Evolutionary conservation across 2,888 invertebrate species (phyloP).

Genomic region (Plutella xylostella): DNA sequence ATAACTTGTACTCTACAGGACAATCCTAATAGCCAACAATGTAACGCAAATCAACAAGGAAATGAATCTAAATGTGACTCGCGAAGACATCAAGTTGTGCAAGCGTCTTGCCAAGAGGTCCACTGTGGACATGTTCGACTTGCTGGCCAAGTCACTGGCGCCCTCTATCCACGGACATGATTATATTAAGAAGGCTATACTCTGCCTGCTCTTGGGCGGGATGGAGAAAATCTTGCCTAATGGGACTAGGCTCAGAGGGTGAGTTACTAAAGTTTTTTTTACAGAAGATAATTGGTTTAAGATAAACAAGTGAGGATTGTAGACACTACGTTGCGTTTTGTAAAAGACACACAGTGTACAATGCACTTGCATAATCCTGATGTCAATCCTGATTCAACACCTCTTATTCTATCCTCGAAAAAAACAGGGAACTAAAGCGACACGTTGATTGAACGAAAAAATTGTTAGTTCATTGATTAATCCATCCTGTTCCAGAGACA

Average conservation of each 20-base stretch:
- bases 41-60: slow-evolving; percentile 92
- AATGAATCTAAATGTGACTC: slow-evolving; percentile 78
- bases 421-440: too few species aligned
- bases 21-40: slow-evolving; percentile 94
- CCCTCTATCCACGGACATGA: slow-evolving; percentile 98
- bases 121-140: slow-evolving; percentile 85
- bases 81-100: slow-evolving; percentile 90
- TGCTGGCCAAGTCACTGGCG: slow-evolving; percentile 91
- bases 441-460: too few species aligned
- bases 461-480: too few species aligned
- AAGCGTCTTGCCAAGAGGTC: slow-evolving; percentile 81
- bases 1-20: slow-evolving; percentile 69
- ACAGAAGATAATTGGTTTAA: too few species aligned
- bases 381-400: too few species aligned
- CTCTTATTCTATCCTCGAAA: too few species aligned
- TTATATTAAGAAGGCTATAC: slow-evolving; percentile 94
- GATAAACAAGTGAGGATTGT: too few species aligned
- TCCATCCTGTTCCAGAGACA: slow-evolving; percentile 72
- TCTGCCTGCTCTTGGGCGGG: slow-evolving; percentile 94
- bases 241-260: slow-evolving; percentile 92
- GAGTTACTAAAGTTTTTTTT: slow-evolving; percentile 26
- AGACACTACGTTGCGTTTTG: too few species aligned
- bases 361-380: too few species aligned
- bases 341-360: too few species aligned
- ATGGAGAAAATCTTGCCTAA: slow-evolving; percentile 94